Percentiles rank a stretch among this genome's conserved stretches.
phyloP scores from a whole-genome alignment of 1,140 invertebrate genomes.

The Trachelipus rathkii region DNA sequence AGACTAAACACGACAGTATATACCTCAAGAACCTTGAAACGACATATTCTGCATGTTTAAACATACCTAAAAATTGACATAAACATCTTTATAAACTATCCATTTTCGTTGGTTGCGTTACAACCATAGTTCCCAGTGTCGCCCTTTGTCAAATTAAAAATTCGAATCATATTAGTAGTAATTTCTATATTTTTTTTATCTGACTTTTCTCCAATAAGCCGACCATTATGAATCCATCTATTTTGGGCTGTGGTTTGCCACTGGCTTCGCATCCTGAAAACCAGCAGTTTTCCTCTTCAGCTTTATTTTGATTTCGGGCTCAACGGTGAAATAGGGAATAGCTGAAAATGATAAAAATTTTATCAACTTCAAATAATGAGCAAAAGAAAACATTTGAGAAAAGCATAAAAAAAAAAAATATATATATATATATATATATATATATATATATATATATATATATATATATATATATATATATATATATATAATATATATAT shows the following conservation, averaged over 20 bases:
- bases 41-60: background rate
- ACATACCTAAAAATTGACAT: slow-evolving; percentile 81
- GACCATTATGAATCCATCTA: slow-evolving; percentile 94
- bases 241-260: slow-evolving; percentile 81
- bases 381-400: background rate
- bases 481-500: background rate
- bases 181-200: background rate
- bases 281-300: slow-evolving; percentile 84
- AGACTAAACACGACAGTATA: background rate
- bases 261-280: slow-evolving; percentile 81
- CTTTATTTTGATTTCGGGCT: slow-evolving; percentile 79
- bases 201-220: slow-evolving; percentile 56
- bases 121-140: slow-evolving; percentile 95
- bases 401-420: background rate
- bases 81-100: slow-evolving; percentile 98
- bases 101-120: slow-evolving; percentile 95
- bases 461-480: background rate
- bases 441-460: background rate
- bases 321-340: slow-evolving; percentile 85
- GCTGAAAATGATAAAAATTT: slow-evolving; percentile 55
- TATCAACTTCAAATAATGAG: background rate
- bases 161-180: slow-evolving; percentile 66
- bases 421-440: background rate
- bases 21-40: background rate
- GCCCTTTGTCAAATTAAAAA: slow-evolving; percentile 73